Conservation (phyloP, 2,888 invertebrate species). For the Dastarcus helophoroides region DNA sequence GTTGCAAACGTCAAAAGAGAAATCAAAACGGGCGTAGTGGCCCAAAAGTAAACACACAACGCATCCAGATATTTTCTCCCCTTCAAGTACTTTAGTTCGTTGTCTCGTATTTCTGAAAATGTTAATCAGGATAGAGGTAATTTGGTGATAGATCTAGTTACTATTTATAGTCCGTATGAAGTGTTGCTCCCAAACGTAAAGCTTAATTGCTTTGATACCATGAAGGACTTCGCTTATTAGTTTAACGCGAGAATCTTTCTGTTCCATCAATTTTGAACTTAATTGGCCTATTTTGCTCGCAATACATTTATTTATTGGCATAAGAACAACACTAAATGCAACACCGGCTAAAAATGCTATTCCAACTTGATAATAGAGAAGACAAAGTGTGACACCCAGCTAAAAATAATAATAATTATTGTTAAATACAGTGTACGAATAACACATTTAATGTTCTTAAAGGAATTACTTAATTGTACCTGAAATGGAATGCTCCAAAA, state of each 20-base stretch:
- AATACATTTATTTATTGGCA: slow-evolving; percentile 85
- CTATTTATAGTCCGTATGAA: slow-evolving; percentile 62
- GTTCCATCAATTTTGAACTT: slow-evolving; percentile 78
- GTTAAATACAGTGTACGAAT: background rate
- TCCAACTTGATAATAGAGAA: slow-evolving; percentile 82
- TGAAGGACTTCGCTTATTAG: slow-evolving; percentile 75
- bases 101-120: slow-evolving; percentile 47
- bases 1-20: slow-evolving; percentile 73
- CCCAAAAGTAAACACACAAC: slow-evolving; percentile 97
- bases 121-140: background rate
- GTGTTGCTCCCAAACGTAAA: slow-evolving; percentile 88
- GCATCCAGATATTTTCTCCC: slow-evolving; percentile 94
- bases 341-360: slow-evolving; percentile 85
- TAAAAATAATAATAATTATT: slow-evolving; percentile 35
- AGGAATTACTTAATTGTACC: slow-evolving; percentile 33
- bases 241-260: slow-evolving; percentile 83
- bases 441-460: background rate
- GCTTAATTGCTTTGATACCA: slow-evolving; percentile 83
- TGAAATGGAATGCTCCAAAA: slow-evolving; percentile 95
- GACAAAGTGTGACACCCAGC: slow-evolving; percentile 68
- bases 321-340: slow-evolving; percentile 70
- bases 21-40: slow-evolving; percentile 88
- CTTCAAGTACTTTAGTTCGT: slow-evolving; percentile 67
- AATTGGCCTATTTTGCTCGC: slow-evolving; percentile 79
- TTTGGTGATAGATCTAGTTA: slow-evolving; percentile 37